Conservation (phyloP, 2,797 vertebrate genomes). For the Phrynocephalus forsythii region DNA sequence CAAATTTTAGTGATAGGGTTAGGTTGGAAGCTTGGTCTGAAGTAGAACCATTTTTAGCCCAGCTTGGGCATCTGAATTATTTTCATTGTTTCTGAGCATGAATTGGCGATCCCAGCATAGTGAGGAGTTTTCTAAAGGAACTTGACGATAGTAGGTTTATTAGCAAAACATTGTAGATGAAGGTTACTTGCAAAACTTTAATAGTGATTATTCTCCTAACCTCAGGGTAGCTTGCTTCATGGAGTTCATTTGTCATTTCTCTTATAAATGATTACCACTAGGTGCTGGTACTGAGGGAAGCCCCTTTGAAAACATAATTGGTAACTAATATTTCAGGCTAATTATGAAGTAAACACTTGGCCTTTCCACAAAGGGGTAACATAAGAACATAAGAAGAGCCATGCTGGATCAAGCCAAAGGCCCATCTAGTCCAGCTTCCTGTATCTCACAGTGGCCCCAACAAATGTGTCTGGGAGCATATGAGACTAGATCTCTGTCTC, state of each 20-base stretch:
- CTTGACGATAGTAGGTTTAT: neutral
- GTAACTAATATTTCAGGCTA: no score
- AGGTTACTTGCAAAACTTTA: neutral
- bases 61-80: neutral
- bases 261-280: neutral
- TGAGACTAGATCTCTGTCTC: no score
- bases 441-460: no score
- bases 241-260: neutral
- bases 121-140: neutral
- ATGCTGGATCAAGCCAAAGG: no score
- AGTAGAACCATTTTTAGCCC: neutral
- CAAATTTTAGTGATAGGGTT: neutral
- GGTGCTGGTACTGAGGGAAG: neutral
- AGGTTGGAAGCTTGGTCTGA: neutral
- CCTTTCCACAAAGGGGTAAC: no score
- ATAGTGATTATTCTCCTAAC: neutral
- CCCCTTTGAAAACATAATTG: neutral
- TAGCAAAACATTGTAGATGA: neutral
- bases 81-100: neutral
- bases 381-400: no score
- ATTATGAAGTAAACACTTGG: no score
- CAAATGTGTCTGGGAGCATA: no score
- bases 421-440: no score
- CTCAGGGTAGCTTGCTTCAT: neutral
- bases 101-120: neutral